Conservation (phyloP, 2,888 invertebrate genomes). For the Eupithecia subumbrata region DNA sequence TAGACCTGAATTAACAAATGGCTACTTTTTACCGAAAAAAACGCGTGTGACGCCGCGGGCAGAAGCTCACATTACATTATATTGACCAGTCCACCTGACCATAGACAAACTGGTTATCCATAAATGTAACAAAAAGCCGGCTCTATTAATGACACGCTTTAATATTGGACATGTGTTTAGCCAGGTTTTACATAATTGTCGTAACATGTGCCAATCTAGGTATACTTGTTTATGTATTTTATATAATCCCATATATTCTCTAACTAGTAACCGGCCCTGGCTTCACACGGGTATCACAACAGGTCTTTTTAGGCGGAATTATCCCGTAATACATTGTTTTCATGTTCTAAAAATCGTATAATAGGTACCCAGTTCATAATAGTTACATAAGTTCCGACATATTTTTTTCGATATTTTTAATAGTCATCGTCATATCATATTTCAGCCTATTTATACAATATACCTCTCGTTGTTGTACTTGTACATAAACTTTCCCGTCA, state of each 20-base stretch:
- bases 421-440: too few species aligned
- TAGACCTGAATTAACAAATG: background rate
- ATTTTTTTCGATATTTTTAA: too few species aligned
- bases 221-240: constrained; percentile 7
- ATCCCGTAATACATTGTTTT: too few species aligned
- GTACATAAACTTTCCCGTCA: too few species aligned
- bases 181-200: constrained; percentile 23
- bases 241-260: background rate
- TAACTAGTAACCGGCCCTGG: background rate
- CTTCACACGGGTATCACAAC: background rate
- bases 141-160: constrained; percentile 20
- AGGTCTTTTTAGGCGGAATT: too few species aligned
- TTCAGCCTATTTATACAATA: too few species aligned
- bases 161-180: constrained; percentile 40
- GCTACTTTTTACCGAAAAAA: background rate
- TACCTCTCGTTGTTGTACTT: too few species aligned
- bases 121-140: constrained; percentile 22
- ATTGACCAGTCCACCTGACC: constrained; percentile 20
- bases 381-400: too few species aligned
- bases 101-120: constrained; percentile 25
- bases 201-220: constrained; percentile 29
- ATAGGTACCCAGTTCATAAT: too few species aligned
- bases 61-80: background rate
- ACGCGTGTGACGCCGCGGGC: background rate
- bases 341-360: too few species aligned